Percentiles rank a stretch among this genome's conserved stretches.
Conservation (phyloP, 2,113 vertebrate genomes). For the Chaenogobius annularis region DNA sequence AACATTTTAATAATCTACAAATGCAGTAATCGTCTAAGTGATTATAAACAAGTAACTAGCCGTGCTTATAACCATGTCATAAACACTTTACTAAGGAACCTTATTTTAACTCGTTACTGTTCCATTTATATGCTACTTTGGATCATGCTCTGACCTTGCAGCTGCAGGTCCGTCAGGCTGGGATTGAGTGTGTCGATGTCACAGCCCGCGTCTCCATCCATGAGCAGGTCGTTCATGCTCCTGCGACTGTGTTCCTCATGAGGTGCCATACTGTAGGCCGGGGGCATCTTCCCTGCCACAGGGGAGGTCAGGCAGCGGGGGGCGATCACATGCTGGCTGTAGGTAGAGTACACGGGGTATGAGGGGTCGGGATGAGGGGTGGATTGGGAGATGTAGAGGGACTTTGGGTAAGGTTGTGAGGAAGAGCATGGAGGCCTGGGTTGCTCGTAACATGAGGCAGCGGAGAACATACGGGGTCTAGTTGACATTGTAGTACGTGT, state of each 20-base stretch:
- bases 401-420: conserved; percentile 56
- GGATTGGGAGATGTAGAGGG: conserved; percentile 41
- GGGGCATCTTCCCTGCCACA: conserved; percentile 80
- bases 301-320: conserved; percentile 72
- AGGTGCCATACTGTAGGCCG: conserved; percentile 69
- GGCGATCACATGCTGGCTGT: conserved; percentile 73
- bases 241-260: conserved; percentile 70
- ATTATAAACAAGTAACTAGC: too few species aligned
- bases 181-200: conserved; percentile 92
- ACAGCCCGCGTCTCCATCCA: conserved; percentile 84
- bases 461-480: conserved; percentile 46
- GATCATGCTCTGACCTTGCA: conserved; percentile 77
- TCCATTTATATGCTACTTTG: too few species aligned
- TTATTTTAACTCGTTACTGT: too few species aligned
- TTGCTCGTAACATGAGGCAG: conserved; percentile 62
- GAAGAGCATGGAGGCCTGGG: conserved; percentile 53
- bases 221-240: conserved; percentile 81
- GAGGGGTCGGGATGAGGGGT: conserved; percentile 59
- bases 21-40: too few species aligned
- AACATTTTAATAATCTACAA: too few species aligned
- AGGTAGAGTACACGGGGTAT: conserved; percentile 73
- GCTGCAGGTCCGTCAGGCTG: conserved; percentile 91
- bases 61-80: too few species aligned
- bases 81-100: too few species aligned
- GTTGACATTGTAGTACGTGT: conserved; percentile 49